A percentile compares a stretch with the other conserved stretches of the same genome.
Conservation (phyloP, 2,797 vertebrate genomes). For the Lepidocolaptes lacrymiger region DNA sequence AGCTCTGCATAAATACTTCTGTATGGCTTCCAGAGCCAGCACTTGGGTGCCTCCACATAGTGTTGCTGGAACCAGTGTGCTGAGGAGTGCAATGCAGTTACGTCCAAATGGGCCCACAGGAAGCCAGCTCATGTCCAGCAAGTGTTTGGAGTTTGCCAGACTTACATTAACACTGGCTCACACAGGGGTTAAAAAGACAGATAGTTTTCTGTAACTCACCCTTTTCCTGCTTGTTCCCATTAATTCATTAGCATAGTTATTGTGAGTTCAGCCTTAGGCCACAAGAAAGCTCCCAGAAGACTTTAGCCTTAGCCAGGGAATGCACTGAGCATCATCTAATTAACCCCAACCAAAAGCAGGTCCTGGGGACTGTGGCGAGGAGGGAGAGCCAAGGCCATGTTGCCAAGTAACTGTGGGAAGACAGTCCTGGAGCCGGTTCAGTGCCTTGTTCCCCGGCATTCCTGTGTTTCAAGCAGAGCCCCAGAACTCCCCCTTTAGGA, state of each 20-base stretch:
- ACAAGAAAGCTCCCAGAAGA: constrained; percentile 59
- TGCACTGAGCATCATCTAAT: constrained; percentile 63
- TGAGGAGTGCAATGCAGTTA: neutral
- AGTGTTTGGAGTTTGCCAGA: neutral
- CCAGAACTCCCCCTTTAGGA: constrained; percentile 60
- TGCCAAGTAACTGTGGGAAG: constrained; percentile 59
- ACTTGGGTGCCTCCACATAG: rapidly evolving
- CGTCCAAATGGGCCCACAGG: neutral
- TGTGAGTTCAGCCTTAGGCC: constrained; percentile 64
- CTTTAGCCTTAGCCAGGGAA: constrained; percentile 43
- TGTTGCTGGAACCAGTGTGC: neutral
- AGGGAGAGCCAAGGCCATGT: constrained; percentile 56
- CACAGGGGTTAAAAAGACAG: constrained; percentile 48
- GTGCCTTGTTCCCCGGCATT: neutral
- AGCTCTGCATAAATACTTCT: constrained; percentile 40
- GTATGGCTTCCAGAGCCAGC: constrained; percentile 24
- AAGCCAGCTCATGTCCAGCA: constrained; percentile 23
- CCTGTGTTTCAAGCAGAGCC: constrained; percentile 30
- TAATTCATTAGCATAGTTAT: constrained; percentile 68
- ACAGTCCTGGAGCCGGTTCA: constrained; percentile 30
- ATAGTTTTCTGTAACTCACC: constrained; percentile 35
- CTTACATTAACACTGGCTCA: neutral
- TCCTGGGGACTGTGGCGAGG: constrained; percentile 28
- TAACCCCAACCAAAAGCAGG: constrained; percentile 64
- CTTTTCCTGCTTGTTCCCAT: constrained; percentile 41